Evolutionary conservation across 2,888 invertebrate species (phyloP), one percentile per base, ranked within the genome.

Genomic region (Ganaspis brasiliensis): DNA sequence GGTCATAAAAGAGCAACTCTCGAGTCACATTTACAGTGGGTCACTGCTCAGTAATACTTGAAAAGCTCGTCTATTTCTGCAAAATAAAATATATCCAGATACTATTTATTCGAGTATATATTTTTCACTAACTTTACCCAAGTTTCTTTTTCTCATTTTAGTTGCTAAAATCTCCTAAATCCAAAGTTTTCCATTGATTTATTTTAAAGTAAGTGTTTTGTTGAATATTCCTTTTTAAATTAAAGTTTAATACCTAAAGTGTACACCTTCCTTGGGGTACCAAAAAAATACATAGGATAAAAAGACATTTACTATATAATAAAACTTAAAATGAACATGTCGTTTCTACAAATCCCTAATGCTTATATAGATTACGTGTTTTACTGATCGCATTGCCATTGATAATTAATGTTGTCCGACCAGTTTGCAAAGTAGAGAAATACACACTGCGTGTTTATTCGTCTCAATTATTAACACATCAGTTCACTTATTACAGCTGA

Each of bases 401-500:
- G 37, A 40, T 21, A 37, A 63, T 63, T 40, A 63, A 63, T 21
- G 63, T 37, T 35, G 19, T 21, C 35, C 21, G 19, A 14, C 12
- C 21, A 40, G 40, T 19, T 24, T 40, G 12, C 40, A 63, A 63
- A 63, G 37, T 63, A 8, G 37, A 40, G 63, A 10, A 63, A 61
- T 35, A n/a, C n/a, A 12, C n/a, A 16, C 37, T 61, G 61, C n/a
- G 40, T 40, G 40, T 37, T 40, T 40, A 63, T 63, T 37, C 19
- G 21, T 5, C 19, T 10, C 61, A 61, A 61, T 61, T 61, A 61
- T 4, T 10, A n/a, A 37, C 35, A 61, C 37, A 63, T 21, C 63
- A 63, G 19, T 63, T 63, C 37, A 63, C 21, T 63, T 35, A 37
- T 63, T 63, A 40, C 21, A 21, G 40, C 35, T 63, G 12, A 37